Base-by-base conservation (phyloP, 1,140 invertebrate species). In the Diploscapter pachys region DNA sequence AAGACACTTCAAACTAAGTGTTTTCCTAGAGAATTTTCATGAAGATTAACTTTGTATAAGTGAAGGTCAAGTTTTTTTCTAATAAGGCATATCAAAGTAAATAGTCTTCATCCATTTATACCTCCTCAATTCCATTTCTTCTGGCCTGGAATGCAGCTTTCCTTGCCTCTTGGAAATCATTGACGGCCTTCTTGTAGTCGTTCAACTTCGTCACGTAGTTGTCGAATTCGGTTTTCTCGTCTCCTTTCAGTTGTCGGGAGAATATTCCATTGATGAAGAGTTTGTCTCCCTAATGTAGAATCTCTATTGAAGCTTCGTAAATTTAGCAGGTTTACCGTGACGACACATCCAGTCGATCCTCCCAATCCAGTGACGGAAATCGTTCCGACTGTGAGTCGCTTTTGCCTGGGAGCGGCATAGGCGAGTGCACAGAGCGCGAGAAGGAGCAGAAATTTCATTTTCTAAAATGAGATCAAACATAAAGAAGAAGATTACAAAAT, bases 301-400 rank as follows among this genome's bases (percentile, higher is more conserved):
- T 2, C n/a, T 5, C 3, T 62, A n/a, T 31, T 6, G 13, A 75
- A 3, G 8, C 8, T 31, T 75, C 8, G 11, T 55, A 31, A 31
- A 53, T 13, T 31, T 9, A 63, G 13, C 53, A 53, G 11, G 73
- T 54, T 66, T 72, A 76, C 77, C 31, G 78, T 79, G 48, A 79
- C 78, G 48, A 81, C 79, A 59, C 78, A 79, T 63, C 76, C 76
- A 54, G 80, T 52, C n/a, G 63, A 31, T 51, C 80, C 79, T 9
- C 80, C 79, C 59, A 79, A 52, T 8, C 66, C 79, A 11, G 78
- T 54, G 3, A 75, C 52, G 9, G 8, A 49, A 53, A 61, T 48
- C 13, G 56, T 52, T 8, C 77, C 78, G 56, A 80, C 76, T 57
- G 76, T 71, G 55, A 81, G 80, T 77, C 79, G 8, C 78, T 79